Base-by-base conservation (phyloP, 2,797 vertebrate species). In the Enteromius anoplus region DNA sequence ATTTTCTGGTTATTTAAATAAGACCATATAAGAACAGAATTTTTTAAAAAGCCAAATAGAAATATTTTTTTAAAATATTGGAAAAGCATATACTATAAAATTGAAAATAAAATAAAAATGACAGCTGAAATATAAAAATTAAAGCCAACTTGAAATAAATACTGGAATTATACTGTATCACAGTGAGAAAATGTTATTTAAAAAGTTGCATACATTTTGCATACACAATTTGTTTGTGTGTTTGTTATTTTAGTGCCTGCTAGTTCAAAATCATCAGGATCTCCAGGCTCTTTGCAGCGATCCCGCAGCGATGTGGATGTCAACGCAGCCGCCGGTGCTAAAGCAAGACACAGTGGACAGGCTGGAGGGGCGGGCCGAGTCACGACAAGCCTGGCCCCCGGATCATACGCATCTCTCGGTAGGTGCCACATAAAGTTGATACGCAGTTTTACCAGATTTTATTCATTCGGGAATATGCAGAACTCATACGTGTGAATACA, bases 221-320 rank as follows among this genome's bases (percentile, higher is more conserved):
- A 26, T 3, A 10, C 42, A 45, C 10, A 12, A 45, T 45, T 45
- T 42, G 40, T 42, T 42, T 45, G 42, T 45, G 42, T 45, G 82
- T 89, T 83, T 91, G 66, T 91, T 78, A 85, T 84, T 83, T 89
- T 87, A 89, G 93, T 91, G 87, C 91, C 87, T 81, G 88, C 79
- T 6, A 10, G 79, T 60, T 85, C 88, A 2, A 92, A 94, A 89
- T 93, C 94, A 90, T 98, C 96, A 92, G 86, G 90, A 10, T 94
- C 96, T 32, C 92, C 95, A 0, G 94, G 94, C 79, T 94, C 96
- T 71, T 93, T 99, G 89, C 97, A 98, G 87, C 96, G 98, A 12
- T 99, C 98, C 77, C 96, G 97, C 88, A 99, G 97, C 0, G 98
- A 99, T 84, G 97, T 99, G 3, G 98, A 99, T 1, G 97, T 99